Evolutionary conservation across 2,888 invertebrate genomes (phyloP).

Genomic region (Adineta ricciae): DNA sequence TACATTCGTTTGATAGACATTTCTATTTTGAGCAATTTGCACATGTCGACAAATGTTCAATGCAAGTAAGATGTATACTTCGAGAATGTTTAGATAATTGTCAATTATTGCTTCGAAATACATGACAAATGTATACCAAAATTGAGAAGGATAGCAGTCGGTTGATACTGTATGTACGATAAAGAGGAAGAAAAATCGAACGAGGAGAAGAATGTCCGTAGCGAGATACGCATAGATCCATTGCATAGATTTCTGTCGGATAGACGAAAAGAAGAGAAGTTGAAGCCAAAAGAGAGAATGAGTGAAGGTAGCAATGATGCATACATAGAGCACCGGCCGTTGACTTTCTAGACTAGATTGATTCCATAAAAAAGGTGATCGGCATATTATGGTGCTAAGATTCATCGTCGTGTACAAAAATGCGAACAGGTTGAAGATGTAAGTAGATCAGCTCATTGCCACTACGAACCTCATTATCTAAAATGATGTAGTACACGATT

Average conservation of each 20-base stretch:
- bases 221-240: neutral
- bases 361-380: neutral
- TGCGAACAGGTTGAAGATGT: too few relatives aligned
- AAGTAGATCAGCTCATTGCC: too few relatives aligned
- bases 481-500: too few relatives aligned
- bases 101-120: neutral
- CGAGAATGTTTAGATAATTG: neutral
- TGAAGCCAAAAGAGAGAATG: neutral
- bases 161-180: neutral
- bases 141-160: neutral
- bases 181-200: neutral
- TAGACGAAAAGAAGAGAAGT: neutral
- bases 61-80: too few relatives aligned
- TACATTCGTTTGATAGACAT: neutral
- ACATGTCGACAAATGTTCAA: neutral
- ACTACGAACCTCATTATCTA: too few relatives aligned
- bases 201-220: neutral
- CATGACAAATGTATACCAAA: neutral
- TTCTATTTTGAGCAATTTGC: neutral
- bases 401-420: too few relatives aligned
- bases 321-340: neutral
- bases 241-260: neutral
- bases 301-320: neutral
- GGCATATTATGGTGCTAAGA: neutral
- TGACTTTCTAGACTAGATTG: neutral